Evolutionary conservation across 2,113 vertebrate genomes (phyloP).

Genomic region (Lanius ludovicianus): DNA sequence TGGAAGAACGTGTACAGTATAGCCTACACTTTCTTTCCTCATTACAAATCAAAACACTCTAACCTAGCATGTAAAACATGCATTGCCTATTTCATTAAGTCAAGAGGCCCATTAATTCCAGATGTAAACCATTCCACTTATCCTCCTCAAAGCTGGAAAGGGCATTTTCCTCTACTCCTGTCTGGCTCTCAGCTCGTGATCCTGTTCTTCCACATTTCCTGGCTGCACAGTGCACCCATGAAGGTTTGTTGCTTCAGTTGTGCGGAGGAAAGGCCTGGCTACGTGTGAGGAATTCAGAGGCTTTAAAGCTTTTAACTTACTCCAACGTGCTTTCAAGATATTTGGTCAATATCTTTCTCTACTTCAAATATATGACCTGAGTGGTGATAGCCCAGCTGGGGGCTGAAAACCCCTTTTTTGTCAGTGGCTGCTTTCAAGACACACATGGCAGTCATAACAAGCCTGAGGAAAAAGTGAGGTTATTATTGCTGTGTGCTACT

Average conservation of each 20-base stretch:
- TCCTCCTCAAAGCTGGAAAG: not conserved
- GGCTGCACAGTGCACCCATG: not conserved
- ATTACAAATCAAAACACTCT: slow-evolving; percentile 8
- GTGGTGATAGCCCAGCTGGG: not conserved
- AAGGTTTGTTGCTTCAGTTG: not conserved
- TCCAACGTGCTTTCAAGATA: not conserved
- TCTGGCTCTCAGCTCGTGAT: not conserved
- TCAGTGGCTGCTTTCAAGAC: not conserved
- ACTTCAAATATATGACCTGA: not conserved
- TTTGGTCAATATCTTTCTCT: not conserved
- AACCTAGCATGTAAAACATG: not conserved
- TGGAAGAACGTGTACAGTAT: not conserved
- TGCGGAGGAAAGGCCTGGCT: not conserved
- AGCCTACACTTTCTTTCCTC: not conserved
- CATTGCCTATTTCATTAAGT: slow-evolving; percentile 15
- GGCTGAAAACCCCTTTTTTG: not conserved
- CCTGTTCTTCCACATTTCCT: not conserved
- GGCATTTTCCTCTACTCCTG: not conserved
- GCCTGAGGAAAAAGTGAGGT: not conserved
- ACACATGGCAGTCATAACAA: not conserved
- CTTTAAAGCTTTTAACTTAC: not conserved
- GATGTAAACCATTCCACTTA: not conserved
- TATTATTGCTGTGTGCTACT: not conserved
- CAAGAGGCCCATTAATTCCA: slow-evolving; percentile 1
- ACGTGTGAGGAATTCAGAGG: not conserved